Percentiles rank a stretch among this genome's conserved stretches.
phyloP scores from a whole-genome alignment of 2,113 vertebrate genomes.

The Lycocorax pyrrhopterus region DNA sequence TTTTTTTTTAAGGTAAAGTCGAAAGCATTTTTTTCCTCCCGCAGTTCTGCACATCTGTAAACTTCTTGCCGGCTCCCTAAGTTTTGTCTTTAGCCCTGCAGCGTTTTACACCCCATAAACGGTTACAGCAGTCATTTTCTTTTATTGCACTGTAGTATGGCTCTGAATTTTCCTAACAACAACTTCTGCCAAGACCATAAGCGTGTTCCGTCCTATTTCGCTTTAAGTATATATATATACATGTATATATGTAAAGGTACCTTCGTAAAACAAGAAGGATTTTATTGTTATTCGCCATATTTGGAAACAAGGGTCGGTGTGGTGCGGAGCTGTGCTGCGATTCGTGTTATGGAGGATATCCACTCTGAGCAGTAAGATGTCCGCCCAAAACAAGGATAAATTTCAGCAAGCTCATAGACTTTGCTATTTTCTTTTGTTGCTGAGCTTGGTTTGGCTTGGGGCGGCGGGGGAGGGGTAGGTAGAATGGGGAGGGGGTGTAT shows the following conservation, averaged over 20 bases:
- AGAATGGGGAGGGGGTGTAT: background rate
- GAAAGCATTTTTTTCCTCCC: background rate
- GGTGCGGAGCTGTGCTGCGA: background rate
- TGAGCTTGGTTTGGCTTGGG: slow-evolving; percentile 18
- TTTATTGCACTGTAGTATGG: slow-evolving; percentile 82
- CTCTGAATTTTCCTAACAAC: slow-evolving; percentile 70
- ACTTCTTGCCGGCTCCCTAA: slow-evolving; percentile 44
- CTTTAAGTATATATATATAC: background rate
- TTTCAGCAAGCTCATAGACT: background rate
- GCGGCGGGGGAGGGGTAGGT: background rate
- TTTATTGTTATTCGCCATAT: background rate
- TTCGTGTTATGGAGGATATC: background rate
- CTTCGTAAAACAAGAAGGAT: background rate
- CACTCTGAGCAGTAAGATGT: background rate
- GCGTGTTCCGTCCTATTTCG: background rate
- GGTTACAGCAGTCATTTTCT: slow-evolving; percentile 84
- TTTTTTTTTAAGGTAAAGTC: background rate
- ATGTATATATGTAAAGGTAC: background rate
- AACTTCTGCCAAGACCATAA: slow-evolving; percentile 66
- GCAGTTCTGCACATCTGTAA: slow-evolving; percentile 51
- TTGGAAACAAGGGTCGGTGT: background rate
- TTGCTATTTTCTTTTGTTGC: slow-evolving; percentile 36
- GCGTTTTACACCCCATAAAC: slow-evolving; percentile 92
- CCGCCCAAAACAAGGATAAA: background rate
- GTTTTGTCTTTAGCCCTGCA: slow-evolving; percentile 73